These are phyloP conservation scores for Diploptera punctata DNA, from an alignment of 2,888 invertebrate species.

Conservation along the genomic window DNA sequence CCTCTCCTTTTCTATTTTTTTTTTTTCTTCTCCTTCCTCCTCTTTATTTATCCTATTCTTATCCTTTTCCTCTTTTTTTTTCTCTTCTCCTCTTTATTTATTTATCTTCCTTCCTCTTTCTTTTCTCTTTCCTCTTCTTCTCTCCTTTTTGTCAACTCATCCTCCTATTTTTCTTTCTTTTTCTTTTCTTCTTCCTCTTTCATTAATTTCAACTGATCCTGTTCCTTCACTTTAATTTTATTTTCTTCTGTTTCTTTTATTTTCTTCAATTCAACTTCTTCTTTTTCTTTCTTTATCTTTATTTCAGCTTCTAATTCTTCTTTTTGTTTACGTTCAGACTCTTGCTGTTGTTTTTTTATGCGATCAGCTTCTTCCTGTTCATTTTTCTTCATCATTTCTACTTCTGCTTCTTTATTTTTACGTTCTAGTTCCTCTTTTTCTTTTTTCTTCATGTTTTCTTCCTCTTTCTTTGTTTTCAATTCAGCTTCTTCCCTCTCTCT, in stretches of 20 bases:
- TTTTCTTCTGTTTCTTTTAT: constrained; percentile 14
- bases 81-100: constrained; percentile 39
- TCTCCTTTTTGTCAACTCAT: constrained; percentile 19
- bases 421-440: constrained; percentile 29
- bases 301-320: constrained; percentile 29
- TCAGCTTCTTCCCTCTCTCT: constrained; percentile 34
- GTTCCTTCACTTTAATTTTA: not conserved
- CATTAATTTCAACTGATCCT: constrained; percentile 10
- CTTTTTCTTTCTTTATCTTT: constrained; percentile 39
- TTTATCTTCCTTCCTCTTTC: constrained; percentile 11
- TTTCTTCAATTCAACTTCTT: constrained; percentile 30
- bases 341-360: constrained; percentile 39
- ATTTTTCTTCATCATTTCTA: constrained; percentile 28
- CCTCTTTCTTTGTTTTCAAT: constrained; percentile 36
- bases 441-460: constrained; percentile 37
- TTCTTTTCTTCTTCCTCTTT: constrained; percentile 11
- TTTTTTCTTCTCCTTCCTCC: constrained; percentile 33
- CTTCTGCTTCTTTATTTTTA: constrained; percentile 20
- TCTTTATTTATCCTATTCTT: constrained; percentile 42
- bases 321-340: constrained; percentile 34
- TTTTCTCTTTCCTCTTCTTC: constrained; percentile 14
- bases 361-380: constrained; percentile 13
- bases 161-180: not conserved
- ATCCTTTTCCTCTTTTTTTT: constrained; percentile 40
- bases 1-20: constrained; percentile 35